Evolutionary conservation across 2,888 invertebrate species (phyloP), one percentile per base, ranked within the genome.

Genomic region (Calameuta pallipes): DNA sequence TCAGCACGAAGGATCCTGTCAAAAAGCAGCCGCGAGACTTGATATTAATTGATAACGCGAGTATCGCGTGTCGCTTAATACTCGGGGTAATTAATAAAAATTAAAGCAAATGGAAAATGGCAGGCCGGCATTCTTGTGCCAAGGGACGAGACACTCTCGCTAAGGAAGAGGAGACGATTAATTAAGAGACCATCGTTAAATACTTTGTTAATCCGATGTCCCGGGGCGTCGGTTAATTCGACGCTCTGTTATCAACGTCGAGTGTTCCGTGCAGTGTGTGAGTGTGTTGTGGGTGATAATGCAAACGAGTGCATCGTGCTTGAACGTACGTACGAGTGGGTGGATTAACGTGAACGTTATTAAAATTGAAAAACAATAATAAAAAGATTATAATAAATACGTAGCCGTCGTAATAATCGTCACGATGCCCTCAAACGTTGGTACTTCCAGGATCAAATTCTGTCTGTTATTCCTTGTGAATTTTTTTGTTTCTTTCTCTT

Each of bases 1-100:
- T 83, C 84, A 34, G 11, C 71, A 30, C 31, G 31, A 73, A 56
- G 77, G n/a, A 74, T 23, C 56, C 56, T 56, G 56, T 56, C 56
- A 56, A 56, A 56, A 15, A 23, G 56, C 56, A 56, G 77, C 74
- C 35, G 13, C 56, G 34, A 41, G 35, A 56, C 56, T 56, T 23
- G 23, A 56, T 23, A 56, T 9, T 23, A 56, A 56, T 56, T 69
- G 34, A 75, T 35, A n/a, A 37, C 30, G 36, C 41, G 35, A 36
- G 73, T 76, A 56, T 34, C 71, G 35, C n/a, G 30, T 31, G 37
- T 69, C 41, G 69, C 37, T 13, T 41, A 69, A 37, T 34, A 34
- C 9, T 30, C 11, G n/a, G 15, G 70, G n/a, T 35, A 23, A n/a
- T 31, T 12, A 23, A 73, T 69, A 76, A 75, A n/a, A 75, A 30